phyloP scores from a whole-genome alignment of 2,797 vertebrate genomes.

The Pristis pectinata region DNA sequence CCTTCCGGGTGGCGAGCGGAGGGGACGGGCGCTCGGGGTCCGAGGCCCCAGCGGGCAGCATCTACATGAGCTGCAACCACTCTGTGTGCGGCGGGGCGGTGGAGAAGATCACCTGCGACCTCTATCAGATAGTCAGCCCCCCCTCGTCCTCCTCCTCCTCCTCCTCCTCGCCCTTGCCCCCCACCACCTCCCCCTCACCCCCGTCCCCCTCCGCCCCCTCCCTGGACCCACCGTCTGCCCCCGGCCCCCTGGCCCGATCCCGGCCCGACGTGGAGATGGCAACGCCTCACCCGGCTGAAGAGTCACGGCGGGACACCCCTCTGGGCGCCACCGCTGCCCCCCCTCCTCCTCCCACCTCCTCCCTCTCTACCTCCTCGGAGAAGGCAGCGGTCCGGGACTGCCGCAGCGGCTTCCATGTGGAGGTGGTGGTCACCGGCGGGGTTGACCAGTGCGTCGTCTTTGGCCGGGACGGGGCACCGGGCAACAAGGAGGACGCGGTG shows the following conservation, averaged over 20 bases:
- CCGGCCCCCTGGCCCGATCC: neutral
- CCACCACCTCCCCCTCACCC: too few species aligned
- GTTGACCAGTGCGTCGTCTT: constrained; percentile 92
- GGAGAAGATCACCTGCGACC: constrained; percentile 93
- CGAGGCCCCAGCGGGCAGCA: constrained; percentile 63
- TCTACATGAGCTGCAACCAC: constrained; percentile 73
- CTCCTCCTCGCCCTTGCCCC: constrained; percentile 46
- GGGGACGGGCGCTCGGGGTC: constrained; percentile 63
- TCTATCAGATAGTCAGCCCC: constrained; percentile 86
- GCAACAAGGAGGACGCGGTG: constrained; percentile 83
- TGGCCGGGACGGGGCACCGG: constrained; percentile 82
- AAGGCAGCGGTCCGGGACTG: constrained; percentile 59
- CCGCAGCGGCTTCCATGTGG: constrained; percentile 82
- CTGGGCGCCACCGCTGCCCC: constrained; percentile 50
- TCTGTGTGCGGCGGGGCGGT: constrained; percentile 59
- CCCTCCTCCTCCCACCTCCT: constrained; percentile 23
- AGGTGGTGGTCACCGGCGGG: constrained; percentile 88
- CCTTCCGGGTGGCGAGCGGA: constrained; percentile 80
- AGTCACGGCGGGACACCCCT: constrained; percentile 44
- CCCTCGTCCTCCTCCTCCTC: constrained; percentile 58
- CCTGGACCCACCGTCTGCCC: neutral
- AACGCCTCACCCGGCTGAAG: neutral
- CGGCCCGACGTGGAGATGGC: neutral
- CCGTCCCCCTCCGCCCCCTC: too few species aligned
- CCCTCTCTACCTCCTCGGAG: constrained; percentile 41